Evolutionary conservation across 2,113 vertebrate species (phyloP), one percentile per base, ranked within the genome.

Genomic region (Nycticryphes semicollaris): DNA sequence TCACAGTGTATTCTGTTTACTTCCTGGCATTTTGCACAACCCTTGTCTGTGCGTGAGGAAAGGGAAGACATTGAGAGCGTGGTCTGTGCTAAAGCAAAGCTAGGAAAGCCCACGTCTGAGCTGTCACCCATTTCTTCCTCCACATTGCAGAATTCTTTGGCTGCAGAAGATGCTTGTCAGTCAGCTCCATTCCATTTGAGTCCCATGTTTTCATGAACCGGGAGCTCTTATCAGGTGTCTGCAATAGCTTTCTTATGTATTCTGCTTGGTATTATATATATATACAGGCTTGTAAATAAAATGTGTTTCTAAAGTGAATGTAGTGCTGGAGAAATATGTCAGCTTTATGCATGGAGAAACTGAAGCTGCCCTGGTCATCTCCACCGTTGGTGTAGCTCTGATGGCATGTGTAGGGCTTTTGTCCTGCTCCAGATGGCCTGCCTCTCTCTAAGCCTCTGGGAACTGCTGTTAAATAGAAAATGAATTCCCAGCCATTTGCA

Each of bases 1-100:
- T 31, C 0, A 0, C 24, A 23, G 9, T 28, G 13, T 4, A 1
- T 51, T 4, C 15, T 68, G 1, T 30, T 21, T 62, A 73, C 14
- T 22, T 77, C 35, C 16, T 41, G 20, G n/a, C 5, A 39, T 27
- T 87, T 64, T 41, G 23, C 23, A 73, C 12, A 19, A 19, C 8
- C 15, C 63, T 50, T 66, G 5, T 16, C 28, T 63, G 7, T 33
- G 35, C 23, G 14, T 2, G 25, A 27, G 20, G 39, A 72, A 78
- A 33, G 4, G 7, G 25, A 84, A 80, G 74, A 8, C 0, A 1
- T 37, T 53, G 50, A 83, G 21, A 45, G 2, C 1, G 0, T 9
- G 25, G 30, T 7, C 43, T 57, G 35, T 67, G 45, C 24, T 64
- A 74, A 59, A 80, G 24, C 6, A 70, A 57, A 75, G 43, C 14